These are phyloP conservation scores for Cataglyphis rosenhaueri DNA, from an alignment of 2,888 invertebrate species.

Conservation along the genomic window DNA sequence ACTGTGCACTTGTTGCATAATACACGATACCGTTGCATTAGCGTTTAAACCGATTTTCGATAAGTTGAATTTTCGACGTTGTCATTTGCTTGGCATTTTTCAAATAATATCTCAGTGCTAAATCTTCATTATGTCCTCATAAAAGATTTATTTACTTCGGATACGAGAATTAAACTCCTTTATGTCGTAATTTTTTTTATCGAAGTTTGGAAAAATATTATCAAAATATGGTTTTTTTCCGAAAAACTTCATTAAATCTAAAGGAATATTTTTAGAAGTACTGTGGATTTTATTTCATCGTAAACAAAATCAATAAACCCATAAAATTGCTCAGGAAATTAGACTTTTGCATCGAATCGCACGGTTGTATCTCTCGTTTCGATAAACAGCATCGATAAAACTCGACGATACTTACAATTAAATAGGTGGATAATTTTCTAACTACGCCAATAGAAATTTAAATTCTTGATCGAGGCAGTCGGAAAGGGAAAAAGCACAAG, in stretches of 20 bases:
- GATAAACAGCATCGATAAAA: not conserved
- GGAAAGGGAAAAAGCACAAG: not conserved
- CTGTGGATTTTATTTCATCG: not conserved
- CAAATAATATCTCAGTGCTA: not conserved
- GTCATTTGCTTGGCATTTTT: not conserved
- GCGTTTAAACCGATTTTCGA: conserved; percentile 5
- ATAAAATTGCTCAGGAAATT: not conserved
- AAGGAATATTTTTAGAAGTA: not conserved
- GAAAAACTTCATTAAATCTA: not conserved
- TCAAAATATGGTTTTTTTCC: not conserved
- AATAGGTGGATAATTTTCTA: not conserved
- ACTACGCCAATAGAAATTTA: not conserved
- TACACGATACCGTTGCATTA: not conserved
- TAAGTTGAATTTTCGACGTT: conserved; percentile 19
- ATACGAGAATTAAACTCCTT: not conserved
- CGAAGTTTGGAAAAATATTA: not conserved
- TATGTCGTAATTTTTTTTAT: not conserved
- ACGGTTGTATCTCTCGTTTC: not conserved
- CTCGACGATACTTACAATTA: not conserved
- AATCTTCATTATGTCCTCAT: conserved; percentile 11
- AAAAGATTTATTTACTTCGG: not conserved
- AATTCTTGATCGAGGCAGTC: not conserved
- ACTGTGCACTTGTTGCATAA: conserved; percentile 43
- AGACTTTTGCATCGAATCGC: not conserved
- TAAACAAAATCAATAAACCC: not conserved